A percentile compares a stretch with the other conserved stretches of the same genome.
phyloP scores from a whole-genome alignment of 1,140 invertebrate species.

The Propsilocerus akamusi region DNA sequence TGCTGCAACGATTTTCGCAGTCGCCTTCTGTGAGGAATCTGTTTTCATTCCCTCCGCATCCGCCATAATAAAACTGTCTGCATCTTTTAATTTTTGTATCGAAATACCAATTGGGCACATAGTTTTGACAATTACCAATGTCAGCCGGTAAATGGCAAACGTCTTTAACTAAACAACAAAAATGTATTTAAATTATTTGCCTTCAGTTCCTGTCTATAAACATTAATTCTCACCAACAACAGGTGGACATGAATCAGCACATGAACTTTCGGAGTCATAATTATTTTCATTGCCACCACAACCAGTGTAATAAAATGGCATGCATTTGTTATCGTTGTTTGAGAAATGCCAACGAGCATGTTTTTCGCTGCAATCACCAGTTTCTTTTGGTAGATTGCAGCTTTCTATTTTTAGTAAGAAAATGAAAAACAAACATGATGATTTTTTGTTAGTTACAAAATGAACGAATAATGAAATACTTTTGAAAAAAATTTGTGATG shows the following conservation, averaged over 20 bases:
- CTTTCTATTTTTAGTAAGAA: conserved; percentile 34
- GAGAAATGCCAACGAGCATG: conserved; percentile 76
- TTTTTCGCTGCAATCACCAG: conserved; percentile 60
- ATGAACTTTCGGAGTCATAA: conserved; percentile 58
- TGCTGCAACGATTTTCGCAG: conserved; percentile 41
- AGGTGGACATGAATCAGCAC: conserved; percentile 60
- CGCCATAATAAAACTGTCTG: conserved; percentile 60
- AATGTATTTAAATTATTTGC: conserved; percentile 5
- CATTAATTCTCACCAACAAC: conserved; percentile 44
- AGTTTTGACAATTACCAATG: conserved; percentile 61
- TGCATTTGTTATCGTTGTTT: conserved; percentile 63
- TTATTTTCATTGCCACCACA: conserved; percentile 82
- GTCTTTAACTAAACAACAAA: conserved; percentile 26
- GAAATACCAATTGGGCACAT: conserved; percentile 65
- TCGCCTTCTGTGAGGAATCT: conserved; percentile 50
- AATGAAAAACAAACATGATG: conserved; percentile 12
- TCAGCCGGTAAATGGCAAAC: conserved; percentile 54
- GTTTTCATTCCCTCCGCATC: conserved; percentile 65
- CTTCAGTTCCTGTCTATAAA: background rate
- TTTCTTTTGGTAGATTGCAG: conserved; percentile 58
- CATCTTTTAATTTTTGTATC: conserved; percentile 52
- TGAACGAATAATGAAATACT: conserved; percentile 10
- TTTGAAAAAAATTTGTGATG: conserved; percentile 6
- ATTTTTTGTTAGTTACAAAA: conserved; percentile 8
- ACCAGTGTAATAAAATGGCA: conserved; percentile 88